Conservation (phyloP, 2,888 invertebrate genomes). For the Steromphala cineraria region DNA sequence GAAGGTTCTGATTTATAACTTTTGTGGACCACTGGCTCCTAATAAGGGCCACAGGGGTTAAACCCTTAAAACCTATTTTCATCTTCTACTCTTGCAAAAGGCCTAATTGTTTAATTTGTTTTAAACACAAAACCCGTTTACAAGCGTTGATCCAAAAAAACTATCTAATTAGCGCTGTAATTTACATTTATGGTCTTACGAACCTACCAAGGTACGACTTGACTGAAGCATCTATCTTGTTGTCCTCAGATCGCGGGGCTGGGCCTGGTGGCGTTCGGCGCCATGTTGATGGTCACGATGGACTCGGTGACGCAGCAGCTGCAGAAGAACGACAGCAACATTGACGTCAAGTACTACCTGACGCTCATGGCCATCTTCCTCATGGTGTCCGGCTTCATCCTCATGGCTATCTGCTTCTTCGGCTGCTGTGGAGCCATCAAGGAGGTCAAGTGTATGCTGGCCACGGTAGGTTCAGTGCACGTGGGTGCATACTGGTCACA, state of each 20-base stretch:
- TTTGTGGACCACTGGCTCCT: too few relatives aligned
- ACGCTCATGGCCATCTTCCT: not conserved
- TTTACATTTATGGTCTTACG: too few relatives aligned
- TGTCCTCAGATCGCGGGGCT: not conserved
- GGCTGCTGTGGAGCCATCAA: constrained; percentile 41
- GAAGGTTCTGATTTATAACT: too few relatives aligned
- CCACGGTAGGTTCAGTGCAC: constrained; percentile 13
- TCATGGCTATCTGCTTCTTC: constrained; percentile 33
- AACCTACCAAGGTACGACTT: too few relatives aligned
- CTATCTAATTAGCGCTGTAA: too few relatives aligned
- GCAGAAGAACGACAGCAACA: not conserved
- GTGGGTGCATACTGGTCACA: not conserved
- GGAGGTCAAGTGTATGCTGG: constrained; percentile 32
- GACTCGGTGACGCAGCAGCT: not conserved
- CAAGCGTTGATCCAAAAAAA: too few relatives aligned
- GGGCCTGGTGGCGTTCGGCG: not conserved
- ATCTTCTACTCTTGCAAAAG: too few relatives aligned
- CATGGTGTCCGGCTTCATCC: constrained; percentile 22
- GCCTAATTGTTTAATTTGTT: too few relatives aligned
- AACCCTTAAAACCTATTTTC: too few relatives aligned
- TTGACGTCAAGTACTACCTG: not conserved
- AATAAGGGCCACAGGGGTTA: too few relatives aligned
- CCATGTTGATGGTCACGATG: not conserved
- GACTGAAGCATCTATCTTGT: too few relatives aligned
- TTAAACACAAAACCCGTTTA: too few relatives aligned